phyloP scores from a whole-genome alignment of 2,888 invertebrate species.

The Priocnemis perturbator region DNA sequence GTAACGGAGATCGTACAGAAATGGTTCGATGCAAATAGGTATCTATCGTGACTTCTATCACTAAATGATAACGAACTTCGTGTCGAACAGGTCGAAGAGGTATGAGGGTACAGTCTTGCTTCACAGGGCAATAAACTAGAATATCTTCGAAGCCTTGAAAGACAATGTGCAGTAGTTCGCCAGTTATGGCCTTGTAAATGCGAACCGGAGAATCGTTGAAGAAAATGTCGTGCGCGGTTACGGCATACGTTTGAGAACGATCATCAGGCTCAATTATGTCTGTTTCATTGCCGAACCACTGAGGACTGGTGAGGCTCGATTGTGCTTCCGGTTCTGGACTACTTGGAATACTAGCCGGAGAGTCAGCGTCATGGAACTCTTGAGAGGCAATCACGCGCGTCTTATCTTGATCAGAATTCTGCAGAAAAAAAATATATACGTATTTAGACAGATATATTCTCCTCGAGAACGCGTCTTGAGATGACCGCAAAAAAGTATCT shows the following conservation, averaged over 20 bases:
- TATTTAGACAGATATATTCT: too few species aligned
- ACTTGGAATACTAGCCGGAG: conserved; percentile 59
- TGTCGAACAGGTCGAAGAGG: conserved; percentile 80
- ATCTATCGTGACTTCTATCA: conserved; percentile 81
- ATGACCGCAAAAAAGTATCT: too few species aligned
- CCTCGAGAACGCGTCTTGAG: too few species aligned
- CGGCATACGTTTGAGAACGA: conserved; percentile 35
- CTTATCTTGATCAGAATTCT: conserved; percentile 49
- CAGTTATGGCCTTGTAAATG: conserved; percentile 81
- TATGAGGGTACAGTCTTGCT: conserved; percentile 81
- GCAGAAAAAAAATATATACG: too few species aligned
- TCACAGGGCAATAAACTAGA: conserved; percentile 81
- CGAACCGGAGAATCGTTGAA: conserved; percentile 77
- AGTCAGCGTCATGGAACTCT: conserved; percentile 49
- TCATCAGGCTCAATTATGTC: conserved; percentile 77
- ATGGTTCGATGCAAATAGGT: conserved; percentile 78
- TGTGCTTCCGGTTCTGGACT: conserved; percentile 61
- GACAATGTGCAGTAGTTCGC: conserved; percentile 81
- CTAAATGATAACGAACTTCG: conserved; percentile 82
- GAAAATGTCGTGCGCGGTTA: conserved; percentile 73
- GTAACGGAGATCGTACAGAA: conserved; percentile 84
- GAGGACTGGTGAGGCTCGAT: conserved; percentile 50
- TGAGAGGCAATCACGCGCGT: conserved; percentile 54
- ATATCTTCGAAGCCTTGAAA: conserved; percentile 80
- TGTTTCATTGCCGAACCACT: conserved; percentile 78